These are phyloP conservation scores for Aspidapion aeneum DNA, from an alignment of 2,888 invertebrate genomes.

Conservation along the genomic window DNA sequence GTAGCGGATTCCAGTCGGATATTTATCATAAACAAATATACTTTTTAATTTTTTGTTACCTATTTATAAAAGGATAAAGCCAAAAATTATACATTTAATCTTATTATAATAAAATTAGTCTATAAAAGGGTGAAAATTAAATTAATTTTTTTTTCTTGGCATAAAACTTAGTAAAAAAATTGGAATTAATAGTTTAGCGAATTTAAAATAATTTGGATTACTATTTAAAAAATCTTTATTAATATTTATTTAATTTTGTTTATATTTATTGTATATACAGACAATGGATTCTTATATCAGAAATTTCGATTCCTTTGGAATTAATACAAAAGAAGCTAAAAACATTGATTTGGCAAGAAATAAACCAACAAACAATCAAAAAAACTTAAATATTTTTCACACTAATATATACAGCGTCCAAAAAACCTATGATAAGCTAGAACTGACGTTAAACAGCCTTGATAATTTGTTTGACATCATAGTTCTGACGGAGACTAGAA, in stretches of 20 bases:
- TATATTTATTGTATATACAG: neutral
- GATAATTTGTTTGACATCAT: neutral
- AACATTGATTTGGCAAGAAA: neutral
- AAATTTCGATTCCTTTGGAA: neutral
- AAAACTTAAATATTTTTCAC: constrained; percentile 4
- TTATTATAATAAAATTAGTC: neutral
- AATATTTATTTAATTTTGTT: neutral
- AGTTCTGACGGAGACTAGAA: constrained; percentile 1
- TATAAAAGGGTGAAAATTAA: neutral
- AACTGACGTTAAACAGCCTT: neutral
- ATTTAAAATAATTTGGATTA: neutral
- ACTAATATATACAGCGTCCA: constrained; percentile 3
- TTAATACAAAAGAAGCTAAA: constrained; percentile 1
- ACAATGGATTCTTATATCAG: neutral
- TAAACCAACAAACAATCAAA: neutral
- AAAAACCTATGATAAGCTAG: constrained; percentile 3
- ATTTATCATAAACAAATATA: neutral
- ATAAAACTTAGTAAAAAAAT: too few relatives aligned
- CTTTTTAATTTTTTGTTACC: neutral
- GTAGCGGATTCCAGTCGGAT: neutral
- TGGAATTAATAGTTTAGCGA: neutral
- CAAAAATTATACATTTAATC: neutral
- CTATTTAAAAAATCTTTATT: neutral
- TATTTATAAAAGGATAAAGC: neutral
- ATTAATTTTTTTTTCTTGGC: neutral